Evolutionary conservation across 92 coral and sea anemone genomes (phyloP).

Genomic region (Blastomussa wellsi): DNA sequence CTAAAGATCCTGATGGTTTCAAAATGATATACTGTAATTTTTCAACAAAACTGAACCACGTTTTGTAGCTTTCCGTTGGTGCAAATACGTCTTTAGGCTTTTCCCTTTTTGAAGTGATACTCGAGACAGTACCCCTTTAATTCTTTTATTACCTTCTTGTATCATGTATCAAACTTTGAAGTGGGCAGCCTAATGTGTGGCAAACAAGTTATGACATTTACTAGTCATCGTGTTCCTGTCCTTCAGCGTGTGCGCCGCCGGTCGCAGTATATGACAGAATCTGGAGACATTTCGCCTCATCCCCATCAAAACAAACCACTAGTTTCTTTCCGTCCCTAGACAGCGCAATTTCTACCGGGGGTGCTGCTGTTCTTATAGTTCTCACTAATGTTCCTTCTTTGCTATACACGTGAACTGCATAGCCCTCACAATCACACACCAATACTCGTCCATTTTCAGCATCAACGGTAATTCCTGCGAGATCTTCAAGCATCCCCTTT

Average conservation of each 20-base stretch:
- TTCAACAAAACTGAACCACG: too few species aligned
- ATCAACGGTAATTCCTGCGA: constrained; percentile 31
- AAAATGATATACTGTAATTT: too few species aligned
- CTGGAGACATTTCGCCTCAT: constrained; percentile 19
- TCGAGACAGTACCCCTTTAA: too few species aligned
- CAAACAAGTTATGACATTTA: background rate
- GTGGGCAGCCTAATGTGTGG: too few species aligned
- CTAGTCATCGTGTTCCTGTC: background rate
- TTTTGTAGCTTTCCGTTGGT: too few species aligned
- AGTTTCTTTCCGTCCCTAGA: constrained; percentile 19
- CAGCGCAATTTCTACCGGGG: constrained; percentile 27
- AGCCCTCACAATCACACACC: constrained; percentile 28
- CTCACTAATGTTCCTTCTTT: constrained; percentile 9
- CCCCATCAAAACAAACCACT: constrained; percentile 26
- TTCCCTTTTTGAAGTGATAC: too few species aligned
- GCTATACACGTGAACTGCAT: constrained; percentile 28
- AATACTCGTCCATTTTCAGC: background rate
- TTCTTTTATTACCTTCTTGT: too few species aligned
- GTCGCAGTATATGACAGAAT: background rate
- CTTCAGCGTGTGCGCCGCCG: background rate
- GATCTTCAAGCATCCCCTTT: constrained; percentile 16
- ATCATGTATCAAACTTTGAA: too few species aligned
- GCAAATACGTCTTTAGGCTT: too few species aligned
- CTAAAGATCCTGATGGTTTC: too few species aligned
- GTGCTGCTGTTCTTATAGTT: constrained; percentile 6